These are phyloP conservation scores for Volucella inflata DNA, from an alignment of 2,888 invertebrate genomes.

Conservation along the genomic window DNA sequence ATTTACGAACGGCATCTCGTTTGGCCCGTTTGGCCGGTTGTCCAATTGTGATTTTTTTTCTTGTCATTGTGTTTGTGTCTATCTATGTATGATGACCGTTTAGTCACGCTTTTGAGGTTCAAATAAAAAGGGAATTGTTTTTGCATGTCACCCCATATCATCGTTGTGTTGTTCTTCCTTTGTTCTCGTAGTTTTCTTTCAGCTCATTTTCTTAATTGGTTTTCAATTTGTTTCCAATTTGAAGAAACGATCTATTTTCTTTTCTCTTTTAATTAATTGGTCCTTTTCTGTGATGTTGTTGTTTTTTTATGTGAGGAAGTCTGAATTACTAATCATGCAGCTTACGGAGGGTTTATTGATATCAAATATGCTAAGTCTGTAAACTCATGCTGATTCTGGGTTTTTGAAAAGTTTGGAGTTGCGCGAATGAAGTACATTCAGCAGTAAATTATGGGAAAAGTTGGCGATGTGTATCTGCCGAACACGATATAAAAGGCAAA, in stretches of 20 bases:
- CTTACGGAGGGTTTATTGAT: too few species aligned
- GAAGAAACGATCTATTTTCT: not conserved
- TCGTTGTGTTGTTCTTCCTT: slow-evolving; percentile 3
- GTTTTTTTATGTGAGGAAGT: too few species aligned
- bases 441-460: too few species aligned
- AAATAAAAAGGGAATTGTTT: slow-evolving; percentile 50
- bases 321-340: too few species aligned
- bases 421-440: too few species aligned
- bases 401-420: too few species aligned
- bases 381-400: too few species aligned
- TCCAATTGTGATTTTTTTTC: too few species aligned
- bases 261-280: slow-evolving; percentile 29
- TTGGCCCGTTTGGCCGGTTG: slow-evolving; percentile 8
- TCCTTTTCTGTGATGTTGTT: too few species aligned
- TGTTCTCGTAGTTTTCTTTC: not conserved
- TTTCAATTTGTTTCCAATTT: slow-evolving; percentile 15
- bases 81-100: slow-evolving; percentile 34
- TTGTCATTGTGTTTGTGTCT: slow-evolving; percentile 33
- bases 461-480: too few species aligned
- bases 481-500: too few species aligned
- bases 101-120: slow-evolving; percentile 46
- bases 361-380: too few species aligned
- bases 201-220: slow-evolving; percentile 14
- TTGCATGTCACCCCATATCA: slow-evolving; percentile 38
- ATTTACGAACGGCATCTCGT: slow-evolving; percentile 39